These are phyloP conservation scores for Regulus satrapa DNA, from an alignment of 2,113 vertebrate species.

Conservation along the genomic window DNA sequence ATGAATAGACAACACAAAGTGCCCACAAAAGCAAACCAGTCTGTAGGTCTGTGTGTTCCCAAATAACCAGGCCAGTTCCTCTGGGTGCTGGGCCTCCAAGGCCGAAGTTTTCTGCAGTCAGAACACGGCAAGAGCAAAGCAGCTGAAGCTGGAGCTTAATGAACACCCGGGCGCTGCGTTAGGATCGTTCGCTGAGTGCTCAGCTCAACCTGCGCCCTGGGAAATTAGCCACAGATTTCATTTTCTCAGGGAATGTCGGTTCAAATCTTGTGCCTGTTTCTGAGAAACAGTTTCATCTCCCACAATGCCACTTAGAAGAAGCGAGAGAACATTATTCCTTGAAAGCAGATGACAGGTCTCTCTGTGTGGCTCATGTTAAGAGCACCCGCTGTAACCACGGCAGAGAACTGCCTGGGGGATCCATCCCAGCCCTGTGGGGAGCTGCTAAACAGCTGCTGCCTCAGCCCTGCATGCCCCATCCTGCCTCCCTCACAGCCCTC, in stretches of 20 bases:
- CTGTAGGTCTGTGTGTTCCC: background rate
- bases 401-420: fast-evolving
- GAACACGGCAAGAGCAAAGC: background rate
- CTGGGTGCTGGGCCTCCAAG: fast-evolving
- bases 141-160: background rate
- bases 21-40: fast-evolving
- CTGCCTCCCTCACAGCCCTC: background rate
- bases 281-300: background rate
- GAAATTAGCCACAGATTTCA: constrained; percentile 3
- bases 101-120: background rate
- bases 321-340: background rate
- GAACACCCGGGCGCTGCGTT: background rate
- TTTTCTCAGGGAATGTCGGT: background rate
- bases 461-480: fast-evolving
- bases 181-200: background rate
- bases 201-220: background rate
- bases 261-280: background rate
- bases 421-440: background rate
- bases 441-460: background rate
- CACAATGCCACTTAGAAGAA: background rate
- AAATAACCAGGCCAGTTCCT: fast-evolving
- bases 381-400: background rate
- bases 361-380: fast-evolving
- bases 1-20: fast-evolving
- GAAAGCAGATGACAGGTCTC: background rate